Base-by-base conservation (phyloP, 2,888 invertebrate species). In the Drosophila parthenogenetica region DNA sequence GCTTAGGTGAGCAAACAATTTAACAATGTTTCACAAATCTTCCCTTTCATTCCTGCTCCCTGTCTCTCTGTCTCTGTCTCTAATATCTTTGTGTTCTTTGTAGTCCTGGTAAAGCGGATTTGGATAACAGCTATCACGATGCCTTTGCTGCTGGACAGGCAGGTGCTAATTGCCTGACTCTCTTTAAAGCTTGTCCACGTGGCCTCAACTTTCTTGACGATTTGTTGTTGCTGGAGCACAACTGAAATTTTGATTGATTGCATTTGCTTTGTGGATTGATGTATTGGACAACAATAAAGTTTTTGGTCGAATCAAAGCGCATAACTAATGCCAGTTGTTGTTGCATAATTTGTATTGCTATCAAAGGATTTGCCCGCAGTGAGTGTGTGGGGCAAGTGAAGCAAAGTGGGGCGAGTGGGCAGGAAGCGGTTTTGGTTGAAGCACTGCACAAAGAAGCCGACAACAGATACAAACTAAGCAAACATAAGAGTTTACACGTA, bases 81-180 rank as follows among this genome's bases (percentile, higher is more conserved):
- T 29, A 29, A 29, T 2, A 25, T 42, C 42, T 50, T 50, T 54
- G 17, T 7, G 51, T 49, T 39, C 37, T 63, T 65, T 76, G 32
- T 32, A 90, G 90, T 46, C 90, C 90, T 11, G 89, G 91, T 51
- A 85, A 90, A 45, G 90, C 90, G 55, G 91, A 93, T 2, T 93
- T 94, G 71, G 92, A 94, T 75, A 89, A 90, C 13, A 89, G 90
- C 13, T 96, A 95, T 89, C 90, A 92, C 17, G 94, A 94, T 67
- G 96, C 96, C 0, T 94, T 94, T 13, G 91, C 91, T 37, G 94
- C 94, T 39, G 96, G 96, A 0, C 92, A 93, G 71, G 94, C 93
- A 86, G 94, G 95, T 91, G 94, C 94, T 62, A 93, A 95, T 91
- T 96, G 96, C 83, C 89, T 93, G 13, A 92, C 92, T 32, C 91